Evolutionary conservation across 2,113 vertebrate species (phyloP).

Genomic region (Todiramphus saurophagus): DNA sequence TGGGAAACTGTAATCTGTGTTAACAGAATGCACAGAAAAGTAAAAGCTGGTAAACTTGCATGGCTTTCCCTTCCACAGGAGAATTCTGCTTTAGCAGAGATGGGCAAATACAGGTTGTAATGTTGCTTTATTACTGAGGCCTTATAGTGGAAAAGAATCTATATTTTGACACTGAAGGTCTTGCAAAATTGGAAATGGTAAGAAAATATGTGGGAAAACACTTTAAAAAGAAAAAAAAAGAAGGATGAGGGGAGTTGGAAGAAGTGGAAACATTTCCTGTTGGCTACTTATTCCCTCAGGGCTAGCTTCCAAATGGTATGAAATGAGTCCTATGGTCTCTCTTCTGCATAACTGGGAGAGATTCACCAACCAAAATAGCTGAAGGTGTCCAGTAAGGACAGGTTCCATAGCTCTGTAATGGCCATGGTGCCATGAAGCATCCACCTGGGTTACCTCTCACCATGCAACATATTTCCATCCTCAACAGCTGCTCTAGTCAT

Average conservation of each 20-base stretch:
- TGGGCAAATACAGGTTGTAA: not conserved
- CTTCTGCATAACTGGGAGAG: not conserved
- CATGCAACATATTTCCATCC: not conserved
- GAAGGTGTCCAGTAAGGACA: not conserved
- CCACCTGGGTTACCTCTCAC: not conserved
- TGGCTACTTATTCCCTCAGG: not conserved
- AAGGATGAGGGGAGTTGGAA: not conserved
- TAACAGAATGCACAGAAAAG: slow-evolving; percentile 12
- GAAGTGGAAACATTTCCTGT: not conserved
- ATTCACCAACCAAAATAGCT: not conserved
- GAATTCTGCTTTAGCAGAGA: slow-evolving; percentile 8
- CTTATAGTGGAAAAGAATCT: not conserved
- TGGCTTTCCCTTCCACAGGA: not conserved
- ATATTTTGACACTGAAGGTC: not conserved
- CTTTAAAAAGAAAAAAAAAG: not conserved
- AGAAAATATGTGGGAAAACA: not conserved
- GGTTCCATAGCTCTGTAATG: not conserved
- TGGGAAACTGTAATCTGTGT: not conserved
- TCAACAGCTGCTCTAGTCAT: not conserved
- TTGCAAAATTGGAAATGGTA: not conserved
- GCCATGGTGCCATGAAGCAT: not conserved
- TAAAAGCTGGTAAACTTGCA: slow-evolving; percentile 14
- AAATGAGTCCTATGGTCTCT: not conserved
- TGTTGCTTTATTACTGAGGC: not conserved
- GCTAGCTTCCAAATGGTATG: not conserved